A percentile compares a stretch with the other conserved stretches of the same genome.
phyloP scores from a whole-genome alignment of 2,113 vertebrate species.

The Glaucomys volans region DNA sequence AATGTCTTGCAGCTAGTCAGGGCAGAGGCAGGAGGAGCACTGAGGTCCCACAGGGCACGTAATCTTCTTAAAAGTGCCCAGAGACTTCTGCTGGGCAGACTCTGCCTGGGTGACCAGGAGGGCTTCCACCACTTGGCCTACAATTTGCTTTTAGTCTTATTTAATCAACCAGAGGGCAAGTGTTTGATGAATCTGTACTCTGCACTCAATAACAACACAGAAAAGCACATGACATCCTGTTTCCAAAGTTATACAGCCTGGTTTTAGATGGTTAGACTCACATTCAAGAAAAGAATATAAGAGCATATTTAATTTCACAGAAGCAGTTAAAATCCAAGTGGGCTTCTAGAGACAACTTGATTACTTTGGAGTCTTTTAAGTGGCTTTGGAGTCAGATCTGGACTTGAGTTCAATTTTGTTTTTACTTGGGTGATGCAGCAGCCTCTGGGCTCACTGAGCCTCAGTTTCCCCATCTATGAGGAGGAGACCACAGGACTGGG shows the following conservation, averaged over 20 bases:
- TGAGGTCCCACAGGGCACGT: fast-evolving
- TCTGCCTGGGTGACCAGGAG: background rate
- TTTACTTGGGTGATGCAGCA: background rate
- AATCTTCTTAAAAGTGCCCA: background rate
- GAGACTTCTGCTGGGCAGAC: background rate
- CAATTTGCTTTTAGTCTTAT: background rate
- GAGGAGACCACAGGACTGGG: background rate
- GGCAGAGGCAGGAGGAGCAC: background rate
- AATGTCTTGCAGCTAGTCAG: background rate
- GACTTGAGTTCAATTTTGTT: background rate
- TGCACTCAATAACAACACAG: background rate
- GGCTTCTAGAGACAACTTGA: background rate
- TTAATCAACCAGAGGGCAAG: background rate
- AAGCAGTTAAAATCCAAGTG: background rate
- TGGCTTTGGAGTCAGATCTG: background rate
- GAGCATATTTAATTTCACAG: background rate
- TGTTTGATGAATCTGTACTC: background rate
- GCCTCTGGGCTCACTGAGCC: background rate
- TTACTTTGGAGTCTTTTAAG: background rate
- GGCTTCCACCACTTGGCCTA: background rate
- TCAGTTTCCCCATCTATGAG: background rate
- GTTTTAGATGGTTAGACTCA: background rate
- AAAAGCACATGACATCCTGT: background rate
- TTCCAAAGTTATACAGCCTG: background rate
- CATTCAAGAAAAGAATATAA: background rate